phyloP scores from a whole-genome alignment of 2,113 vertebrate genomes.

The Anarhynchus alexandrinus region DNA sequence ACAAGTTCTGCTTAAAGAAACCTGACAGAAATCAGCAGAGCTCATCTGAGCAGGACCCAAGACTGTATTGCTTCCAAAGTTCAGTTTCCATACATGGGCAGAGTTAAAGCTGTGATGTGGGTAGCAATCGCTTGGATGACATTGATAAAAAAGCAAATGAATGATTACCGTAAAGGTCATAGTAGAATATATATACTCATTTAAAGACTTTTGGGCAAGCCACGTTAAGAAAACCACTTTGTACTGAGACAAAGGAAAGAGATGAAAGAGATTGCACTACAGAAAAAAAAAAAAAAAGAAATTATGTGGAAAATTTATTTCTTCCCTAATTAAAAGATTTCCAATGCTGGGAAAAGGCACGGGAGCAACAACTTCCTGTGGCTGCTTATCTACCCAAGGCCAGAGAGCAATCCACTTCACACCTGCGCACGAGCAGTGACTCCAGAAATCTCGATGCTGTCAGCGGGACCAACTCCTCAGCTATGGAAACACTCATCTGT shows the following conservation, averaged over 20 bases:
- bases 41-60: background rate
- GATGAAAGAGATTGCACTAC: background rate
- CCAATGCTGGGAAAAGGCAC: background rate
- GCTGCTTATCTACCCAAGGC: background rate
- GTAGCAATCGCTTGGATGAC: background rate
- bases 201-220: background rate
- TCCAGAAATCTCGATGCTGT: background rate
- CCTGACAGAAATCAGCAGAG: background rate
- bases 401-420: conserved; percentile 13
- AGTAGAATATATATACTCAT: background rate
- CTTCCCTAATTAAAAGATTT: background rate
- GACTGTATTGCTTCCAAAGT: background rate
- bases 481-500: background rate
- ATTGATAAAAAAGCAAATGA: background rate
- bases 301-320: background rate
- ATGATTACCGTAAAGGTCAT: background rate
- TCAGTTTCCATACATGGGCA: background rate
- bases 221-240: background rate
- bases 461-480: background rate
- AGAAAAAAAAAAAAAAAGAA: background rate
- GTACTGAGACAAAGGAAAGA: background rate
- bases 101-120: background rate
- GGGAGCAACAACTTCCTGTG: background rate
- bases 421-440: background rate
- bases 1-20: background rate